Evolutionary conservation across 2,888 invertebrate species (phyloP).

Genomic region (Pherbina coryleti): DNA sequence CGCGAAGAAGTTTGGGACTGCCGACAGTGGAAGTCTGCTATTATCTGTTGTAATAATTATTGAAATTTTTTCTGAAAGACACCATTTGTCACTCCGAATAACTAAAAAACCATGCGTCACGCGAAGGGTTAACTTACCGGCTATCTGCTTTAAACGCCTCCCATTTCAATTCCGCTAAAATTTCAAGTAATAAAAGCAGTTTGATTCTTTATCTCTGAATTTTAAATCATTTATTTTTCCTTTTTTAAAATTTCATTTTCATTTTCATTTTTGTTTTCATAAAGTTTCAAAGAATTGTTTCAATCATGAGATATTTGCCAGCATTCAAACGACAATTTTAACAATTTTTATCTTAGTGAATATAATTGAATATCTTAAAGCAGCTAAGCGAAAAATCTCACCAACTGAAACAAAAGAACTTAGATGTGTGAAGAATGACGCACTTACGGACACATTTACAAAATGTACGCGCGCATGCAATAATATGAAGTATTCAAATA

Average conservation of each 20-base stretch:
- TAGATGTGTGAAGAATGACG: not conserved
- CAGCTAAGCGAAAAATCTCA: conserved; percentile 4
- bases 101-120: too few species aligned
- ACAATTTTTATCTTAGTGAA: not conserved
- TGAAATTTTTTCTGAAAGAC: too few species aligned
- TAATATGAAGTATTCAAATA: conserved; percentile 1
- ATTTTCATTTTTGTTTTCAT: not conserved
- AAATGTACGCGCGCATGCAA: conserved; percentile 3
- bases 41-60: too few species aligned
- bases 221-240: not conserved
- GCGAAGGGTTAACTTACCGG: too few species aligned
- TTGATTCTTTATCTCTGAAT: conserved; percentile 12
- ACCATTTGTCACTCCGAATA: too few species aligned
- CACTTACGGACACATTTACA: conserved; percentile 20
- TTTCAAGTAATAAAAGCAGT: not conserved
- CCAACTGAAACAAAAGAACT: not conserved
- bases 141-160: too few species aligned
- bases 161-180: too few species aligned
- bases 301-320: not conserved
- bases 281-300: not conserved
- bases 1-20: too few species aligned
- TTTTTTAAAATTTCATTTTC: conserved; percentile 12
- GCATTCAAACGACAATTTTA: not conserved
- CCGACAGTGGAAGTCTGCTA: too few species aligned
- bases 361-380: not conserved